These are phyloP conservation scores for Onychomys arenicola DNA, from an alignment of 2,797 vertebrate species.

Conservation along the genomic window DNA sequence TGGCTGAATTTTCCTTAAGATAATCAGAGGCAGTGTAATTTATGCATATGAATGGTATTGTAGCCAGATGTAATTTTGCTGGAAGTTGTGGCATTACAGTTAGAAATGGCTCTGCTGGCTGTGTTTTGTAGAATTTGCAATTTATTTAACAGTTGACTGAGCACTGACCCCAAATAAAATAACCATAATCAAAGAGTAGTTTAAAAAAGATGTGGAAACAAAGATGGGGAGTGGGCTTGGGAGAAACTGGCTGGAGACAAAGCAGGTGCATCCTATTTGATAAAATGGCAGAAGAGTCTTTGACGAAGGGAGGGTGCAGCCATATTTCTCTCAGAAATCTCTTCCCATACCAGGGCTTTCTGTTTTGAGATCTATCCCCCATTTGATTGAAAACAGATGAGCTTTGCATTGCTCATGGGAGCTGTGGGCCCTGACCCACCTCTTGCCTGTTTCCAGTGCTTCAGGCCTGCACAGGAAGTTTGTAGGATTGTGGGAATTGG, in stretches of 20 bases:
- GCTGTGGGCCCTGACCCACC: background rate
- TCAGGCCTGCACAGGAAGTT: too few species aligned
- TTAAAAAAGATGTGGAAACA: constrained; percentile 68
- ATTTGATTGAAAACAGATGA: background rate
- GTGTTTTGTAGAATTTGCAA: constrained; percentile 90
- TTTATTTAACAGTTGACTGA: constrained; percentile 93
- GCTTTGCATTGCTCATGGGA: background rate
- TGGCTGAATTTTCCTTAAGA: constrained; percentile 89
- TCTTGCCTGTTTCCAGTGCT: background rate
- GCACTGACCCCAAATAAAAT: constrained; percentile 90
- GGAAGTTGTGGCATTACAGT: constrained; percentile 89
- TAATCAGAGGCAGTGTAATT: constrained; percentile 90
- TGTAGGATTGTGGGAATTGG: background rate
- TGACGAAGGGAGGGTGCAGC: background rate
- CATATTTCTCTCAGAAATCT: background rate
- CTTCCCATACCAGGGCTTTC: background rate
- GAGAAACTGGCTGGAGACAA: constrained; percentile 58
- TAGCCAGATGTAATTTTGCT: constrained; percentile 92
- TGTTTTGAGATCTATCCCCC: background rate
- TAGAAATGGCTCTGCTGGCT: constrained; percentile 89
- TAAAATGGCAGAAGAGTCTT: background rate
- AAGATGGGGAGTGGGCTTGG: constrained; percentile 71
- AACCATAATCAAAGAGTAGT: constrained; percentile 87
- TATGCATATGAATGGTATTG: constrained; percentile 88
- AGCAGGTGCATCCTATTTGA: constrained; percentile 17